Base-by-base conservation (phyloP, 2,888 invertebrate species). In the Blomia tropicalis region DNA sequence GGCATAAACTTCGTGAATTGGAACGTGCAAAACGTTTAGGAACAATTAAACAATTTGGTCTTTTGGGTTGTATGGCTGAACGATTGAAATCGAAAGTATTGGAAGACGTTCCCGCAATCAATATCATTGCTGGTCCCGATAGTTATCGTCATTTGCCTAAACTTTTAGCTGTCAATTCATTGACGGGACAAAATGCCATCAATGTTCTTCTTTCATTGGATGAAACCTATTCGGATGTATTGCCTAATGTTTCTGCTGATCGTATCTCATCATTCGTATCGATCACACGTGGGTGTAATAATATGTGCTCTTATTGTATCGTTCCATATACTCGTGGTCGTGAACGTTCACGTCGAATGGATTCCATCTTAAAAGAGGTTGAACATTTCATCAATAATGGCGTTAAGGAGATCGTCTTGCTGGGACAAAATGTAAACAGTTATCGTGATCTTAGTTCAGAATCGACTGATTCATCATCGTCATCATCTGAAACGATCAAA, bases 241-340 rank as follows among this genome's bases (percentile, higher is more conserved):
- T 84, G 71, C 95, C 95, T 0, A 85, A 93, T 0, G 78, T 91
- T 69, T 73, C 43, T 3, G 43, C 29, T 7, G 14, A 11, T 5
- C 54, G n/a, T 22, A 90, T 71, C 77, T 43, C 43, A 7, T 62
- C 66, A 1, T 66, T 63, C 32, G 64, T 66, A 23, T 89, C 93
- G 1, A 91, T 96, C 69, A 95, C 93, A 92, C 79, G 95, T 44
- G 96, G 96, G 0, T 96, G 96, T 72, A 91, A 96, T 77, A 96
- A 96, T 73, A 93, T 96, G 93, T 96, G 96, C 70, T 85, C 89
- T 0, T 96, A 92, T 72, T 96, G 95, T 73, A 92, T 96, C 68
- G 95, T 96, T 0, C 95, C 95, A 0, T 95, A 92, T 74, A 95
- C 95, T 0, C 78, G 93, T 66, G 93, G 95, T 0, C 66, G 73